phyloP scores from a whole-genome alignment of 1,140 invertebrate genomes.

The Leptinotarsa undecemlineata region DNA sequence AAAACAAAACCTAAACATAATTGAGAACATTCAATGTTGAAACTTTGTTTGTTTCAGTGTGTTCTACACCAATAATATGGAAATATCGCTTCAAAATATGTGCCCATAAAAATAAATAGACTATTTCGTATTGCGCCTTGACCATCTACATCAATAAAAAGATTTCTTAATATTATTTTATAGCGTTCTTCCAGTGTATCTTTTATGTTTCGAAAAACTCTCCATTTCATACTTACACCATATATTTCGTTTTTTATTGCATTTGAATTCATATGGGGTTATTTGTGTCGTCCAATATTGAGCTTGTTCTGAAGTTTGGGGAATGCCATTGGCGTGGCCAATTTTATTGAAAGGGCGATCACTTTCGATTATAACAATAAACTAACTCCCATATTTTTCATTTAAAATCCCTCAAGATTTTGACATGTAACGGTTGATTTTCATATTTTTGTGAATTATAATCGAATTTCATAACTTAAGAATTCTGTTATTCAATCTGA shows the following conservation, averaged over 20 bases:
- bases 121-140: constrained; percentile 30
- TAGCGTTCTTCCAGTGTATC: constrained; percentile 17
- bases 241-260: constrained; percentile 33
- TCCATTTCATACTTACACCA: neutral
- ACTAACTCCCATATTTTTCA: too few relatives aligned
- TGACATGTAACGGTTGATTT: too few relatives aligned
- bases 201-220: constrained; percentile 11
- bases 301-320: neutral
- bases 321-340: too few relatives aligned
- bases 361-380: too few relatives aligned
- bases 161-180: constrained; percentile 39
- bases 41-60: constrained; percentile 6
- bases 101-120: constrained; percentile 1
- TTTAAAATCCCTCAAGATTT: too few relatives aligned
- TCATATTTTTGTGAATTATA: too few relatives aligned
- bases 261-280: constrained; percentile 32
- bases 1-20: too few relatives aligned
- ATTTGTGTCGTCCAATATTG: constrained; percentile 17
- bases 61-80: neutral
- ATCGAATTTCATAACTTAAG: too few relatives aligned
- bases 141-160: constrained; percentile 34
- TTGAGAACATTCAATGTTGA: too few relatives aligned
- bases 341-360: too few relatives aligned
- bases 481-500: too few relatives aligned
- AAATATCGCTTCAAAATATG: neutral